Base-by-base conservation (phyloP, 2,888 invertebrate genomes). In the Melinaea menophilus region DNA sequence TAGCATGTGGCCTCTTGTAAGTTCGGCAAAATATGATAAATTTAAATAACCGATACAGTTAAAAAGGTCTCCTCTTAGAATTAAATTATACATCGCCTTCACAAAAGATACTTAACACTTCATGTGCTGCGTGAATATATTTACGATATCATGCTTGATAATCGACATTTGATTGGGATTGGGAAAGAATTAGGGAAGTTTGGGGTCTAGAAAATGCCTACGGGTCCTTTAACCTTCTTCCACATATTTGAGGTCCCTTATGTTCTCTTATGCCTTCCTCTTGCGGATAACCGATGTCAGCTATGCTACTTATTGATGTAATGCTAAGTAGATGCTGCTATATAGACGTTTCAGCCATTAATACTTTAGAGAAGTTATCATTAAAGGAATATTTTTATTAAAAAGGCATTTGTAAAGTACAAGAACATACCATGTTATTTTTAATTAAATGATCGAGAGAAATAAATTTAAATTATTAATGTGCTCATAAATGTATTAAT, bases 161-260 rank as follows among this genome's bases (percentile, higher is more conserved):
- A 97, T 92, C 97, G 93, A 82, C 97, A 97, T 72, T 93, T 93
- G 67, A 97, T 94, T 13, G 98, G 98, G 54, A 96, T 95, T 5
- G 93, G 91, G 82, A 97, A 98, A 34, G 94, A 92, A 65, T 92
- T 90, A 0, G 98, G 98, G 79, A 97, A 98, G 79, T 95, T 94
- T 0, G 97, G 97, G 12, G 97, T 97, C 68, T 95, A 93, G 58
- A 98, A 93, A 61, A 94, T 86, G 48, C 97, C 97, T 56, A 92
- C 91, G 4, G 92, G 91, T 5, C 92, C 92, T 55, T 92, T 93
- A 56, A 95, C 85, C 31, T 92, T 90, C 11, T 22, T 22, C 22
- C 22, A 22, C 22, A 22, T 22, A 22, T 79, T 66, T 89, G 85
- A 2, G 86, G 86, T 2, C 85, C 85, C 63, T 84, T 84, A 68